Conservation (phyloP, 2,113 vertebrate species). For the Nesogale talazaci region DNA sequence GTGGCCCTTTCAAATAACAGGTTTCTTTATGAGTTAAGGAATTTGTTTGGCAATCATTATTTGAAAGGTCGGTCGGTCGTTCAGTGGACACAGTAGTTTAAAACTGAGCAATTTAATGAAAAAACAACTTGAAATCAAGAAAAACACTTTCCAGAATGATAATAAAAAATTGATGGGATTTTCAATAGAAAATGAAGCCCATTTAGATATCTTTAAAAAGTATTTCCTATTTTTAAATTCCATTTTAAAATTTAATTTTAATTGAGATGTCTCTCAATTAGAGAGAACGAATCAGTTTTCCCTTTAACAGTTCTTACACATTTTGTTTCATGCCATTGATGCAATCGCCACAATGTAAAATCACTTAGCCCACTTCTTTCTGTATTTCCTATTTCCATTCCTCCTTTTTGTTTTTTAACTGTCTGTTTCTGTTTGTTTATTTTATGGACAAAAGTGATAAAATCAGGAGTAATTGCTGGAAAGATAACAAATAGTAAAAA, state of each 20-base stretch:
- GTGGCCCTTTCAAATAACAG: slow-evolving; percentile 16
- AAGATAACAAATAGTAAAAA: slow-evolving; percentile 55
- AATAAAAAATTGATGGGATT: slow-evolving; percentile 41
- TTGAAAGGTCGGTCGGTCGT: slow-evolving; percentile 33
- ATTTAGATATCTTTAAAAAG: neutral
- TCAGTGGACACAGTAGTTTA: slow-evolving; percentile 48
- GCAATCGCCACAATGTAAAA: too few relatives aligned
- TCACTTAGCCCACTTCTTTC: too few relatives aligned
- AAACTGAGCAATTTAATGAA: slow-evolving; percentile 21
- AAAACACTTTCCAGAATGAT: neutral
- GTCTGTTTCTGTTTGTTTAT: slow-evolving; percentile 37
- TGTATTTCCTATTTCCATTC: too few relatives aligned
- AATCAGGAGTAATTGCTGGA: slow-evolving; percentile 23
- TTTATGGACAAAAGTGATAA: slow-evolving; percentile 32
- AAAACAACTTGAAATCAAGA: slow-evolving; percentile 61
- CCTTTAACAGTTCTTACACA: too few relatives aligned
- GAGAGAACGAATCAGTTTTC: too few relatives aligned
- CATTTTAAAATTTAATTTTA: too few relatives aligned
- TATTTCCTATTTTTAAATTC: too few relatives aligned
- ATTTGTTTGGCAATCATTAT: slow-evolving; percentile 47
- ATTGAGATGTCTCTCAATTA: too few relatives aligned
- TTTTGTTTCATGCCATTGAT: too few relatives aligned
- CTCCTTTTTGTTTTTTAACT: neutral
- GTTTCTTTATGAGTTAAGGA: slow-evolving; percentile 51
- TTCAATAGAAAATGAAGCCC: slow-evolving; percentile 33